Evolutionary conservation across 2,888 invertebrate genomes (phyloP).

Genomic region (Cheilosia grossa): DNA sequence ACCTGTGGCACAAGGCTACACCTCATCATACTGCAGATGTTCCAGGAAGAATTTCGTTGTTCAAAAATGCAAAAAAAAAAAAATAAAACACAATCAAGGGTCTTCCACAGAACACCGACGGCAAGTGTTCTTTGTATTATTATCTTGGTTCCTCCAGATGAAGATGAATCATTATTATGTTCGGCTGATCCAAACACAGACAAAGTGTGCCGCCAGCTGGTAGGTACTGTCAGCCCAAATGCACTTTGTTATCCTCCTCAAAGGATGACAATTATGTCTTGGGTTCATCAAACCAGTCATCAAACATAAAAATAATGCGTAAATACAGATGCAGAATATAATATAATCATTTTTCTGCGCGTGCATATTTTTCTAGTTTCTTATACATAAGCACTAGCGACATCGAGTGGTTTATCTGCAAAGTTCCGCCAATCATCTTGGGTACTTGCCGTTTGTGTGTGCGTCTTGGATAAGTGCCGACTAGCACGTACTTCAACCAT

Average conservation of each 20-base stretch:
- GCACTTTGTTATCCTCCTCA: conserved; percentile 43
- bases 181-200: background rate
- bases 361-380: background rate
- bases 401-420: conserved; percentile 54
- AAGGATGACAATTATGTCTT: conserved; percentile 21
- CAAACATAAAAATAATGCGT: conserved; percentile 18
- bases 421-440: conserved; percentile 17
- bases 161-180: conserved; percentile 46
- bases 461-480: conserved; percentile 42
- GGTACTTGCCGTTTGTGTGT: conserved; percentile 1
- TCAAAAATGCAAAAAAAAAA: conserved; percentile 29
- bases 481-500: conserved; percentile 58
- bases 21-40: conserved; percentile 61
- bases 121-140: conserved; percentile 14
- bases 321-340: conserved; percentile 1
- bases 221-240: conserved; percentile 44
- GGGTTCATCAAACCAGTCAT: background rate
- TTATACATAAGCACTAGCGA: conserved; percentile 11
- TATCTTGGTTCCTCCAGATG: background rate
- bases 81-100: conserved; percentile 24
- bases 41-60: conserved; percentile 29
- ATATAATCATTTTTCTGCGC: background rate
- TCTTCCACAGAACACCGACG: conserved; percentile 15
- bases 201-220: conserved; percentile 62
- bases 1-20: conserved; percentile 68